Conservation (phyloP, 2,888 invertebrate species). For the Drosophila mimetica region DNA sequence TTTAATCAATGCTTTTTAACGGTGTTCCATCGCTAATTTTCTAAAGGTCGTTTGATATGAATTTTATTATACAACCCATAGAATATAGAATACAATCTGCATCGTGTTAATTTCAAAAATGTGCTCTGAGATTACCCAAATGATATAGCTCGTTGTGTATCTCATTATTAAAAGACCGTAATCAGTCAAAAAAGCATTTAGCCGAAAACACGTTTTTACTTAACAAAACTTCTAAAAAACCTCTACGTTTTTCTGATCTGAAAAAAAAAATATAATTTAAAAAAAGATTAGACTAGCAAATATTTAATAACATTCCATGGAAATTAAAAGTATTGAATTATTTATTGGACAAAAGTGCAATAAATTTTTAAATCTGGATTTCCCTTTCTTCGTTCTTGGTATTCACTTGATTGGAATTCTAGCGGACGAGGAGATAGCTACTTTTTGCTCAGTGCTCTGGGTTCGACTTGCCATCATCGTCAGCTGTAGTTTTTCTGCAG, state of each 20-base stretch:
- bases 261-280: too few relatives aligned
- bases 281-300: too few relatives aligned
- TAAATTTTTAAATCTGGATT: not conserved
- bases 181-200: not conserved
- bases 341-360: too few relatives aligned
- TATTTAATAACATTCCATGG: too few relatives aligned
- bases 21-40: not conserved
- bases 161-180: not conserved
- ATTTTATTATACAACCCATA: not conserved
- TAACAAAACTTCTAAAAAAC: not conserved
- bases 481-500: slow-evolving; percentile 48
- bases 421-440: too few relatives aligned
- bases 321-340: too few relatives aligned
- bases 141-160: not conserved
- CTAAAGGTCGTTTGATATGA: not conserved
- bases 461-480: slow-evolving; percentile 28
- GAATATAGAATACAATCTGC: not conserved
- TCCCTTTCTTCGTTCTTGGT: not conserved
- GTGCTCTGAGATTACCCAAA: not conserved
- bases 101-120: not conserved
- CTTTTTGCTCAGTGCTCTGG: slow-evolving; percentile 14
- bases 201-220: not conserved
- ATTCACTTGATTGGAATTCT: not conserved
- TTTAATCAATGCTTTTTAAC: not conserved
- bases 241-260: too few relatives aligned